Evolutionary conservation across 2,888 invertebrate species (phyloP), one percentile per base, ranked within the genome.

Genomic region (Hipparchia sbordonii): DNA sequence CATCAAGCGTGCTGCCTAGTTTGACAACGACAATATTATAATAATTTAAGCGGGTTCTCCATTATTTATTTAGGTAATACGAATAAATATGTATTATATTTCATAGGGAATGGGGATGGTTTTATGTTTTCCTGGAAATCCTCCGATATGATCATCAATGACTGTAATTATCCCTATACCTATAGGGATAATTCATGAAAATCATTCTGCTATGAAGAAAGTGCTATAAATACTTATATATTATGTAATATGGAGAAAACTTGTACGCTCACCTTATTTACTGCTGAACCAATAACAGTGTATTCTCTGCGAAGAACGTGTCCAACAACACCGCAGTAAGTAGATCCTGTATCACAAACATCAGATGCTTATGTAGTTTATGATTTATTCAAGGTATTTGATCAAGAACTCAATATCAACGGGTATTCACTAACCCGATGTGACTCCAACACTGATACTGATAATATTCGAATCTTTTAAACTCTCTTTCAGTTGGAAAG

Each of bases 281-380:
- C 96, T 8, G 95, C 94, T 73, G 95, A 90, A 59, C 97, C 96
- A 66, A 97, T 96, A 0, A 96, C 96, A 0, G 97, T 96, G 79
- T 97, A 97, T 84, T 97, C 97, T 79, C 96, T 94, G 51, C 97
- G 89, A 61, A 96, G 87, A 39, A 94, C 91, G 81, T 97, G 96
- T 0, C 97, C 97, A 12, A 97, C 95, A 0, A 96, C 95, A 0
- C 97, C 97, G 81, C 97, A 97, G 81, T 96, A 97, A 0, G 96
- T 95, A 75, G 95, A 94, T 6, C 96, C 96, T 94, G 77, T 62
- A 71, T 13, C 8, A 57, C 2, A 56, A n/a, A 56, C 12, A 52
- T 12, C 5, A 9, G 10, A 52, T 52, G 4, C 10, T 10, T 52
- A 39, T 5, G 3, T 39, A 39, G 39, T 39, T 39, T 39, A 39